Conservation (phyloP, 30 jellyfish, hydroid and myxozoan species). For the Catostylus mosaicus region DNA sequence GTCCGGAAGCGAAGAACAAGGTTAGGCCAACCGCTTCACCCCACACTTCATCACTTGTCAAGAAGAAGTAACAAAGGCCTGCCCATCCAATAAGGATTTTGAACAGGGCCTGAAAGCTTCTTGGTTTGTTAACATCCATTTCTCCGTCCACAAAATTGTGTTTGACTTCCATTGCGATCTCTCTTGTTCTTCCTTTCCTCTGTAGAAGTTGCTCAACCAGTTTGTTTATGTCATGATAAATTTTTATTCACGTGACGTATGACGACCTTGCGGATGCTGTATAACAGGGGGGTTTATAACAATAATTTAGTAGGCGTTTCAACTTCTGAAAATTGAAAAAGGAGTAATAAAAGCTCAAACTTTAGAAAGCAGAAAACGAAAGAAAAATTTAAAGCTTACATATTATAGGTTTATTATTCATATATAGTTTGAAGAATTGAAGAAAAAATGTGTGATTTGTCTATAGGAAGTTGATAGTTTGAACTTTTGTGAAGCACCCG, state of each 20-base stretch:
- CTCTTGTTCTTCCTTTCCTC: neutral
- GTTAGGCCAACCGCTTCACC: conserved; percentile 87
- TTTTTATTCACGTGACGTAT: neutral
- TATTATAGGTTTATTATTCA: no score
- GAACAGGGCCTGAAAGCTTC: neutral
- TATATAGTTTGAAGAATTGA: no score
- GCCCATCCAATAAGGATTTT: conserved; percentile 68
- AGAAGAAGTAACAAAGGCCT: conserved; percentile 61
- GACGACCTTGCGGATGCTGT: neutral
- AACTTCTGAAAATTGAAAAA: no score
- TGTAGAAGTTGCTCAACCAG: neutral
- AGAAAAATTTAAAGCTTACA: no score
- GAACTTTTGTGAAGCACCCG: no score
- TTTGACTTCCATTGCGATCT: neutral
- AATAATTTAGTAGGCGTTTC: neutral
- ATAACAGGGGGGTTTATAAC: neutral
- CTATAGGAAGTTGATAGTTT: no score
- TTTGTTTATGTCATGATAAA: neutral
- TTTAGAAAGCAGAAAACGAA: no score
- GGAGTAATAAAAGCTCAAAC: no score
- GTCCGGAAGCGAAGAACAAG: conserved; percentile 70
- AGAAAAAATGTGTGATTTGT: no score
- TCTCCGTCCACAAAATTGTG: neutral
- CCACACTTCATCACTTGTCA: conserved; percentile 65
- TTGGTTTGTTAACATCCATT: neutral